These are phyloP conservation scores for Turritopsis dohrnii DNA, from an alignment of 30 jellyfish, hydroid and myxozoan species.

Conservation along the genomic window DNA sequence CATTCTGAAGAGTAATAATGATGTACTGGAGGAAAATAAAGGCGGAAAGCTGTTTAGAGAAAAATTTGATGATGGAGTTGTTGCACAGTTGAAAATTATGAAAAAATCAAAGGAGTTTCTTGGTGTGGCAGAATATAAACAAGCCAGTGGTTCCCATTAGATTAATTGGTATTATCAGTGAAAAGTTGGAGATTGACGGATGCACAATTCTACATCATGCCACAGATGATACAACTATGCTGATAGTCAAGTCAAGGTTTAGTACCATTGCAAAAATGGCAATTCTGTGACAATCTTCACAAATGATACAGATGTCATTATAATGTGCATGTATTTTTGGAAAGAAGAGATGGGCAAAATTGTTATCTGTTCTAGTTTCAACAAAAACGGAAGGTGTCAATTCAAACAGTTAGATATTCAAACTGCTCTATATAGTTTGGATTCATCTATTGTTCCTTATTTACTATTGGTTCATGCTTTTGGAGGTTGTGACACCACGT, in stretches of 20 bases:
- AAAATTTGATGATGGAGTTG: too few relatives aligned
- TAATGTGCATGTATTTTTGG: conserved; percentile 10
- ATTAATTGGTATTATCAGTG: not conserved
- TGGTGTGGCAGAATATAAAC: too few relatives aligned
- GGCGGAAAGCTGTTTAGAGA: too few relatives aligned
- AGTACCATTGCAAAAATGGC: not conserved
- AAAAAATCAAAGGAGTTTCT: too few relatives aligned
- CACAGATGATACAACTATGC: conserved; percentile 7
- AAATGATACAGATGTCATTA: conserved; percentile 7
- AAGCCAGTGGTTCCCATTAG: too few relatives aligned
- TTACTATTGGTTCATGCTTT: conserved; percentile 32
- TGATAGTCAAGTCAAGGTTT: not conserved
- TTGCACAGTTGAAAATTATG: too few relatives aligned
- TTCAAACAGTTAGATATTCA: conserved; percentile 8
- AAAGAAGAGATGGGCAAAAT: conserved; percentile 12
- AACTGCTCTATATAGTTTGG: not conserved
- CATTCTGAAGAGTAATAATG: too few relatives aligned
- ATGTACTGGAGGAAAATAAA: too few relatives aligned
- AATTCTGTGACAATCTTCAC: conserved; percentile 1
- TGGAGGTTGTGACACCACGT: conserved; percentile 37
- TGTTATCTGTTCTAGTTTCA: not conserved
- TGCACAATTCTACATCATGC: conserved; percentile 8
- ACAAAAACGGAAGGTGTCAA: not conserved
- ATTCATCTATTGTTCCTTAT: not conserved
- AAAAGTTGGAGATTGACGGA: conserved; percentile 5